These are phyloP conservation scores for Oryzias curvinotus DNA, from an alignment of 2,113 vertebrate species.

Conservation along the genomic window DNA sequence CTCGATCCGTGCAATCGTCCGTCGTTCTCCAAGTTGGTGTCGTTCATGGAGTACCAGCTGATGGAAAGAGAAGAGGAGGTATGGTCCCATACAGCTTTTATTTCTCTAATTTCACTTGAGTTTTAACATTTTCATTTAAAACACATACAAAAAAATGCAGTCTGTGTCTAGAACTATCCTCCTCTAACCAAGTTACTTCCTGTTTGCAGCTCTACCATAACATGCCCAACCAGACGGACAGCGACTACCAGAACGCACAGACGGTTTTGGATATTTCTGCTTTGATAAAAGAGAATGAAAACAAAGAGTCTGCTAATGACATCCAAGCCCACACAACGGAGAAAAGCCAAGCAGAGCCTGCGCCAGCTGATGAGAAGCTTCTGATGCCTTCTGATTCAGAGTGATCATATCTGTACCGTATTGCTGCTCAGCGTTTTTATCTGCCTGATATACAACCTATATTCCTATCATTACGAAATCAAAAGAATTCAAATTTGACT, in stretches of 20 bases:
- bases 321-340: slow-evolving; percentile 9
- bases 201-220: slow-evolving; percentile 70
- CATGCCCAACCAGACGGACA: slow-evolving; percentile 28
- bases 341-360: slow-evolving; percentile 10
- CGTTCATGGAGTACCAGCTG: slow-evolving; percentile 83
- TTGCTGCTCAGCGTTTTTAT: no score
- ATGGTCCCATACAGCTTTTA: slow-evolving; percentile 15
- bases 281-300: slow-evolving; percentile 19
- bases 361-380: slow-evolving; percentile 25
- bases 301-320: slow-evolving; percentile 24
- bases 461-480: no score
- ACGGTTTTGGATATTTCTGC: slow-evolving; percentile 27
- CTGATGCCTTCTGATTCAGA: slow-evolving; percentile 16
- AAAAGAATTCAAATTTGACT: no score
- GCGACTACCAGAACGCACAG: slow-evolving; percentile 54
- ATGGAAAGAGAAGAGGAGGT: slow-evolving; percentile 84
- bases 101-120: background rate
- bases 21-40: slow-evolving; percentile 83
- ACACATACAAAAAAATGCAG: background rate
- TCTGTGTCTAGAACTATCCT: background rate
- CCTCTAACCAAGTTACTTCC: background rate
- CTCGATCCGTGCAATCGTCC: slow-evolving; percentile 84
- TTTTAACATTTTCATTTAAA: background rate
- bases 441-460: no score
- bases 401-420: background rate